phyloP scores from a whole-genome alignment of 2,888 invertebrate species.

The Ernsta delagoae region DNA sequence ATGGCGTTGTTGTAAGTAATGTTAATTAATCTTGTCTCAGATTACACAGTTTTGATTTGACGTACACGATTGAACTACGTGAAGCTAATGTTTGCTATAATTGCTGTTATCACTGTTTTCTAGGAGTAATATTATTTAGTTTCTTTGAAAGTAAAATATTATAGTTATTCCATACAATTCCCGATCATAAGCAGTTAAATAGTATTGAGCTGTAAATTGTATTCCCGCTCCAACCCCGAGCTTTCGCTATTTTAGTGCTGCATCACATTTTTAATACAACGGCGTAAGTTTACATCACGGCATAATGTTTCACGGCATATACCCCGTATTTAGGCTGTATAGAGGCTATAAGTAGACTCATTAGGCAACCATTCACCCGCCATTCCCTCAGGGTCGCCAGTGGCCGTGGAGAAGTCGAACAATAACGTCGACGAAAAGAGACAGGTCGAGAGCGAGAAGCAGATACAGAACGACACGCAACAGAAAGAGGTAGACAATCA shows the following conservation, averaged over 20 bases:
- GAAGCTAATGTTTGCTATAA: too few relatives aligned
- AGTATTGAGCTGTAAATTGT: not conserved
- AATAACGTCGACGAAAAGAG: constrained; percentile 68
- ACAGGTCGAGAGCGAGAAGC: constrained; percentile 45
- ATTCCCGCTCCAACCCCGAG: not conserved
- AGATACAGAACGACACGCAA: constrained; percentile 53
- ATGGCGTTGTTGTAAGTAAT: too few relatives aligned
- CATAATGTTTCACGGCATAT: constrained; percentile 14
- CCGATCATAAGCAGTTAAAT: too few relatives aligned
- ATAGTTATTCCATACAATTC: too few relatives aligned
- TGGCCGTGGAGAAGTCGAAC: constrained; percentile 61
- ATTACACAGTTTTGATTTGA: too few relatives aligned
- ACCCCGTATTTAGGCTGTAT: constrained; percentile 6
- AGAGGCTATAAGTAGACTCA: constrained; percentile 31
- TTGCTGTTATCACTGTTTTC: too few relatives aligned
- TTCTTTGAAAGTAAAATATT: too few relatives aligned
- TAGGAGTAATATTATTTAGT: too few relatives aligned
- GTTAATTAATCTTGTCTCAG: too few relatives aligned
- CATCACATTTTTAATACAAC: not conserved
- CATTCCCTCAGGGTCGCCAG: constrained; percentile 72
- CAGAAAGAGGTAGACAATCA: constrained; percentile 61
- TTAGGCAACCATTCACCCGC: constrained; percentile 46
- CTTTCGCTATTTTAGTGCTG: not conserved
- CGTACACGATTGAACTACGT: too few relatives aligned
- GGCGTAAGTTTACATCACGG: not conserved